Evolutionary conservation across 2,888 invertebrate genomes (phyloP), one percentile per base, ranked within the genome.

Genomic region (Nineta flava): DNA sequence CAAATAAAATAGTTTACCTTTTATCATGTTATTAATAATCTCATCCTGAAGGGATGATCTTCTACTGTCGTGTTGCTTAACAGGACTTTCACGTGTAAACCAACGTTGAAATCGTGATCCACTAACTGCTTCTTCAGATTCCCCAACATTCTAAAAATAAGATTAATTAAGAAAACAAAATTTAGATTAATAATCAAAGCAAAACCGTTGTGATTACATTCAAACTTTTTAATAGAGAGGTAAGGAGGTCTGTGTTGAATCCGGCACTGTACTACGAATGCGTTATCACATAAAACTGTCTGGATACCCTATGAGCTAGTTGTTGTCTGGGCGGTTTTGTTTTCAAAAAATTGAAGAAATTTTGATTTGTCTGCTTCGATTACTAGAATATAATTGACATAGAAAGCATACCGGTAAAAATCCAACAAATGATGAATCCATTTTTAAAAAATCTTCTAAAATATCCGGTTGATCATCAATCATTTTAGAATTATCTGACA

Each of bases 391-490:
- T 41, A 13, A 46, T 9, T 21, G 13, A 46, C 32, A 26, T 9
- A 44, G 26, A 48, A 49, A 46, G 63, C 72, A 70, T 64, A 85
- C 85, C 56, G 83, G 75, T 21, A 86, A 69, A 47, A 84, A 71
- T 47, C 81, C 82, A 43, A 84, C 81, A 59, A 90, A 77, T 52
- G 77, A 72, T 52, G 77, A 72, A 61, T 90, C 88, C 58, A 83
- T 77, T 61, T 87, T 86, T 55, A 92, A 76, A 62, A 91, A 85
- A 56, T 86, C 87, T 60, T 91, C 90, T 54, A 92, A 76, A 67
- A 87, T 87, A 63, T 88, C 87, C 5, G 19, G 21, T 21, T 44
- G 19, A 21, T 44, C 44, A 26, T 44, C 21, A 13, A 44, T 26
- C 6, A 15, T n/a, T 38, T 38, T 38, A 1, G 15, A n/a, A 15